Percentiles rank a stretch among this genome's conserved stretches.
Conservation (phyloP, 2,113 vertebrate species). For the Sus scrofa region DNA sequence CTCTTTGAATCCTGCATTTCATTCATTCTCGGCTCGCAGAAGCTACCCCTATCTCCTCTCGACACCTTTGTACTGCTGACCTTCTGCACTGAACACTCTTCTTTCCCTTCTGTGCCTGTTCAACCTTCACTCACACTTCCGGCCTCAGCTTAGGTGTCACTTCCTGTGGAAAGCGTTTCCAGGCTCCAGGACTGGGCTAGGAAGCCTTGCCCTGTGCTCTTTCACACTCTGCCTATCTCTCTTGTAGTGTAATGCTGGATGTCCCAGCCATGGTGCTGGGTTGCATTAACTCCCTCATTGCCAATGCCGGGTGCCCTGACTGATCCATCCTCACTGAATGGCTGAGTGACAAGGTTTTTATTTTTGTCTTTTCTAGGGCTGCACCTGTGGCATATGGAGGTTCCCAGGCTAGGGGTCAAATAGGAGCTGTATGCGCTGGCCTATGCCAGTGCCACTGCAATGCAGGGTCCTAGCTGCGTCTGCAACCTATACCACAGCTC, state of each 20-base stretch:
- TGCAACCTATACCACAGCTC: too few relatives aligned
- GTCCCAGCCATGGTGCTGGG: neutral
- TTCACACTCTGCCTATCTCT: neutral
- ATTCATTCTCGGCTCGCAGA: neutral
- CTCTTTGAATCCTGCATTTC: neutral
- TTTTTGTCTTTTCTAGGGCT: too few relatives aligned
- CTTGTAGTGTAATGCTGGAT: neutral
- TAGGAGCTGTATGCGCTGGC: too few relatives aligned
- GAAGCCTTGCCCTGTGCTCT: neutral
- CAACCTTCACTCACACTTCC: neutral
- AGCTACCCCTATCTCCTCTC: neutral
- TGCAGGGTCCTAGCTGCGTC: too few relatives aligned
- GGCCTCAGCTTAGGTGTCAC: neutral
- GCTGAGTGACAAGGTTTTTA: neutral
- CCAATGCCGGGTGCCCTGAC: neutral
- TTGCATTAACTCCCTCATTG: neutral
- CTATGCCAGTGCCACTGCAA: too few relatives aligned
- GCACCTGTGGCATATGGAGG: too few relatives aligned
- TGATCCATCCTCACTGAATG: neutral
- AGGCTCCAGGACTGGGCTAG: neutral
- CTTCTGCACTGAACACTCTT: neutral
- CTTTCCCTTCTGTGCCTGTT: neutral
- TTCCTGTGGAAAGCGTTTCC: neutral
- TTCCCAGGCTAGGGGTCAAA: too few relatives aligned
- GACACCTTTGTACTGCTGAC: neutral